Percentiles rank a stretch among this genome's conserved stretches.
Conservation (phyloP, 2,113 vertebrate species). For the Danionella cerebrum region DNA sequence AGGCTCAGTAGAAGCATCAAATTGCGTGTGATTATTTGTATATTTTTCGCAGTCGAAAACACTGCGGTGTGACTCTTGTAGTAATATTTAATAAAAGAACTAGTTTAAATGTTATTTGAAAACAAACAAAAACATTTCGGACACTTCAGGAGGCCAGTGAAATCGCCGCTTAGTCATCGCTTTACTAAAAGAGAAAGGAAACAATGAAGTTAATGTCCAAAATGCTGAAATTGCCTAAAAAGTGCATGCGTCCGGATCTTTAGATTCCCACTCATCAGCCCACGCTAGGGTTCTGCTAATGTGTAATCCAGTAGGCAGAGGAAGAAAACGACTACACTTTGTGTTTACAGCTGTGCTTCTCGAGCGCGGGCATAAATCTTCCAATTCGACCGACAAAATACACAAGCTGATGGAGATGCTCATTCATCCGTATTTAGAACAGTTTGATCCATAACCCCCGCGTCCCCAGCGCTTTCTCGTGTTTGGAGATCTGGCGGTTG, state of each 20-base stretch:
- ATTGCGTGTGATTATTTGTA: too few relatives aligned
- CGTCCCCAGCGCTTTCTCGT: conserved; percentile 57
- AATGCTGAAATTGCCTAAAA: conserved; percentile 72
- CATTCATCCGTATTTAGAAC: conserved; percentile 78
- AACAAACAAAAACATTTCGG: conserved; percentile 40
- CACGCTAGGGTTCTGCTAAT: conserved; percentile 65
- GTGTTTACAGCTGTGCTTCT: conserved; percentile 81
- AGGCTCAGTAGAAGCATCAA: too few relatives aligned
- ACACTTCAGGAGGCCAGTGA: conserved; percentile 41
- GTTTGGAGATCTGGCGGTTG: background rate
- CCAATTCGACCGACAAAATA: conserved; percentile 74
- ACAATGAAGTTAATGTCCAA: conserved; percentile 85
- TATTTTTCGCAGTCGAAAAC: too few relatives aligned
- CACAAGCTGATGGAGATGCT: conserved; percentile 46
- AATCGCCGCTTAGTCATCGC: conserved; percentile 77
- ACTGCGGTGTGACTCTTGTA: too few relatives aligned
- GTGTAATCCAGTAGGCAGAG: conserved; percentile 67
- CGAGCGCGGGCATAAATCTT: conserved; percentile 86
- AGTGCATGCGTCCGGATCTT: conserved; percentile 76
- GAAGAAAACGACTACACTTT: conserved; percentile 68
- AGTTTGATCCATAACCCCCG: conserved; percentile 68
- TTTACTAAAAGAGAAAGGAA: conserved; percentile 65
- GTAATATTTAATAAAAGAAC: too few relatives aligned
- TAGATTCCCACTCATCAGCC: conserved; percentile 74
- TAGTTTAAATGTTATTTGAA: too few relatives aligned